Percentiles rank a stretch among this genome's conserved stretches.
phyloP scores from a whole-genome alignment of 1,140 invertebrate species.

The Leptinotarsa undecemlineata region DNA sequence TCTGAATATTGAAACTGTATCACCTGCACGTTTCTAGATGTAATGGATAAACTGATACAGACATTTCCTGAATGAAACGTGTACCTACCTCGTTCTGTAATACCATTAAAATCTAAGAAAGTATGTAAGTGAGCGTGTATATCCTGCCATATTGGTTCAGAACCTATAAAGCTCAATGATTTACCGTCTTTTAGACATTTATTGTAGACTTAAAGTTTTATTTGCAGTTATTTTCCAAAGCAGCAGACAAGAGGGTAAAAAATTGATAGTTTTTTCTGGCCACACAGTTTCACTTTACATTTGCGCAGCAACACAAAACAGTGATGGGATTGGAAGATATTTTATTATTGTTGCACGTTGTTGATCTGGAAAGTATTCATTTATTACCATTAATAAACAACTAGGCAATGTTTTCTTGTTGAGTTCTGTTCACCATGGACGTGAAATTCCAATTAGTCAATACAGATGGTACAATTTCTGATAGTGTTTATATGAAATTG shows the following conservation, averaged over 20 bases:
- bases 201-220: constrained; percentile 33
- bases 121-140: constrained; percentile 16
- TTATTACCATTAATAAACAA: not conserved
- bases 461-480: no score
- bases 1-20: not conserved
- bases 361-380: no score
- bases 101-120: constrained; percentile 18
- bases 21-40: not conserved
- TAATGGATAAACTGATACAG: not conserved
- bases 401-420: not conserved
- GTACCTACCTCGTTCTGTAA: constrained; percentile 10
- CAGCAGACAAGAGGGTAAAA: constrained; percentile 24
- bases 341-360: no score
- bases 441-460: no score
- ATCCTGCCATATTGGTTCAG: constrained; percentile 16
- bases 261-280: not conserved
- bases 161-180: constrained; percentile 34
- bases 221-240: constrained; percentile 32
- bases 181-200: constrained; percentile 33
- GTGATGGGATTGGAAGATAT: not conserved
- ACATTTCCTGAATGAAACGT: constrained; percentile 15
- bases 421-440: no score
- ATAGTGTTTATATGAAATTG: no score
- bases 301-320: not conserved
- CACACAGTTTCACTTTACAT: not conserved